Conservation (phyloP, 2,888 invertebrate genomes). For the Agrotis clavis region DNA sequence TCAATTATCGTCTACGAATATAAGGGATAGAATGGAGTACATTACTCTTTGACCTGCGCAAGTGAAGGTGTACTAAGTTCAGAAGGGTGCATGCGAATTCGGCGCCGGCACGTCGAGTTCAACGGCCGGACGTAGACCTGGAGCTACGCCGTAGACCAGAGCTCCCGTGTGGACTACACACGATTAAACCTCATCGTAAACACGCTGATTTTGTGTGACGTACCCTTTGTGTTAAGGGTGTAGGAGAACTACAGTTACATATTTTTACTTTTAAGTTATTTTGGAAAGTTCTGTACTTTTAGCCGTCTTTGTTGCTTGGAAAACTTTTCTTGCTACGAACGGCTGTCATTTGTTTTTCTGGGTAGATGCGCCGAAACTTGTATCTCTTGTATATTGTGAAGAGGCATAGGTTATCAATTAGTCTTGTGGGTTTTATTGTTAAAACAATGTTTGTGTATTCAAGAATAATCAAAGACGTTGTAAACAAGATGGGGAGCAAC, state of each 20-base stretch:
- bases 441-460: too few species aligned
- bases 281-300: not conserved
- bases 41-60: slow-evolving; percentile 81
- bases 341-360: not conserved
- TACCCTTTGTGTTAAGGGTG: slow-evolving; percentile 40
- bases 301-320: not conserved
- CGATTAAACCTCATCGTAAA: slow-evolving; percentile 61
- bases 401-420: too few species aligned
- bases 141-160: slow-evolving; percentile 87
- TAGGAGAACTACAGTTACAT: slow-evolving; percentile 19
- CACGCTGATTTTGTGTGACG: slow-evolving; percentile 54
- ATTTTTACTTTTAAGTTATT: slow-evolving; percentile 2
- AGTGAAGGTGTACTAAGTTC: slow-evolving; percentile 78
- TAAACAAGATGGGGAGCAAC: too few species aligned
- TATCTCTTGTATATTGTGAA: not conserved
- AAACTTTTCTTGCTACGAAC: not conserved
- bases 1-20: slow-evolving; percentile 48
- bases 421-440: too few species aligned
- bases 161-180: slow-evolving; percentile 68
- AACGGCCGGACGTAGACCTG: slow-evolving; percentile 87
- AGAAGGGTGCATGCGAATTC: slow-evolving; percentile 83
- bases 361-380: too few species aligned
- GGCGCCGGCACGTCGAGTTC: slow-evolving; percentile 82
- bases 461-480: not conserved
- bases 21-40: slow-evolving; percentile 69